phyloP scores from a whole-genome alignment of 2,113 vertebrate genomes.

The Miniopterus natalensis region DNA sequence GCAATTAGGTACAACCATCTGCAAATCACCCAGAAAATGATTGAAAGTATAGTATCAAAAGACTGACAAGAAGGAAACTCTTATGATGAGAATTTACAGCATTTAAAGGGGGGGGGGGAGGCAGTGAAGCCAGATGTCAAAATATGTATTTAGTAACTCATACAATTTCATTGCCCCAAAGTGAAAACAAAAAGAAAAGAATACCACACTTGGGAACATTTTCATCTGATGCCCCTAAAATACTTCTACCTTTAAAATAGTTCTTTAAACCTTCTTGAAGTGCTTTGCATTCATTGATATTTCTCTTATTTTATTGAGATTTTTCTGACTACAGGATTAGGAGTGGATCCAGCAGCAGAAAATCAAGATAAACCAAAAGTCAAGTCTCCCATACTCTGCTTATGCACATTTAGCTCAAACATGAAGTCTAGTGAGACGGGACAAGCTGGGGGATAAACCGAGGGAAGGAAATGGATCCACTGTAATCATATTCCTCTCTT shows the following conservation, averaged over 20 bases:
- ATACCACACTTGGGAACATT: slow-evolving; percentile 74
- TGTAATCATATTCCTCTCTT: neutral
- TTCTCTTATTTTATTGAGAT: slow-evolving; percentile 18
- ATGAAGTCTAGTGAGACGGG: neutral
- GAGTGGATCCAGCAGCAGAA: neutral
- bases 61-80: slow-evolving; percentile 78
- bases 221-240: slow-evolving; percentile 82
- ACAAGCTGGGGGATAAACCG: neutral
- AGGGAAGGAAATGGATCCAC: neutral
- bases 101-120: slow-evolving; percentile 67
- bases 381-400: neutral
- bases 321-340: slow-evolving; percentile 19
- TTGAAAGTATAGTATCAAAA: slow-evolving; percentile 79
- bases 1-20: slow-evolving; percentile 81
- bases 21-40: slow-evolving; percentile 79
- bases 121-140: slow-evolving; percentile 84
- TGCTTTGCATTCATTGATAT: slow-evolving; percentile 31
- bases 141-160: slow-evolving; percentile 84
- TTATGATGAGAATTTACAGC: slow-evolving; percentile 80
- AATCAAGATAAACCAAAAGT: slow-evolving; percentile 3
- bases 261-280: slow-evolving; percentile 49
- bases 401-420: neutral
- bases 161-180: slow-evolving; percentile 77
- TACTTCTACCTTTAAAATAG: slow-evolving; percentile 78
- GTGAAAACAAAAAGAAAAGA: slow-evolving; percentile 69